phyloP scores from a whole-genome alignment of 2,113 vertebrate genomes.

The Psophia crepitans region DNA sequence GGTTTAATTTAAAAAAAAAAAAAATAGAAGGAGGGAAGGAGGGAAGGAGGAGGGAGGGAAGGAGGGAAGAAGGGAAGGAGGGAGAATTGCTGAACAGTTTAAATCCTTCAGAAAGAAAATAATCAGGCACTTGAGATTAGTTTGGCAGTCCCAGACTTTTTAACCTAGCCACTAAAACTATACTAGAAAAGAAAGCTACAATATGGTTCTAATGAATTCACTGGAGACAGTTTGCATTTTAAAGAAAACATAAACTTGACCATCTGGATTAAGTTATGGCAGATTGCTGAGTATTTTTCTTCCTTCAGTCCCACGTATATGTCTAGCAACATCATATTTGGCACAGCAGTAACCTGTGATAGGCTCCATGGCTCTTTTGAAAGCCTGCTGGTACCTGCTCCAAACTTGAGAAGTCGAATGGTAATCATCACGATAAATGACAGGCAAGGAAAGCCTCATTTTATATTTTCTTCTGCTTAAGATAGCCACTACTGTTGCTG shows the following conservation, averaged over 20 bases:
- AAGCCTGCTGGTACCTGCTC: background rate
- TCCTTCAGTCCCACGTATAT: conserved; percentile 8
- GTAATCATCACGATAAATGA: background rate
- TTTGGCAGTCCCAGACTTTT: conserved; percentile 25
- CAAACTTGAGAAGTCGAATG: background rate
- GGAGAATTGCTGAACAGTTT: background rate
- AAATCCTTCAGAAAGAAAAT: conserved; percentile 39
- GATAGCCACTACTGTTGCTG: background rate
- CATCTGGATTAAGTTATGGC: conserved; percentile 63
- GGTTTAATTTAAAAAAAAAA: background rate
- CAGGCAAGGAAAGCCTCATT: background rate
- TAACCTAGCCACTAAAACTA: conserved; percentile 37
- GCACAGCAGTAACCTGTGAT: conserved; percentile 22
- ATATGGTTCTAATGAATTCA: conserved; percentile 66
- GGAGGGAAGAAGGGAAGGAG: background rate
- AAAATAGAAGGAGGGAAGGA: background rate
- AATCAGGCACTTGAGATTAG: conserved; percentile 34
- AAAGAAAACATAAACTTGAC: conserved; percentile 68
- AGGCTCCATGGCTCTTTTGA: background rate
- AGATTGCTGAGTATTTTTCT: conserved; percentile 58
- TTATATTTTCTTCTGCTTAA: background rate
- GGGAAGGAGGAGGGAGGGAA: too few relatives aligned
- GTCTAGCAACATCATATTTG: conserved; percentile 21
- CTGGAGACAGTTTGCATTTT: conserved; percentile 59
- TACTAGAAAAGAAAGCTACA: conserved; percentile 46